These are phyloP conservation scores for Phrynocephalus versicolor DNA, from an alignment of 2,113 vertebrate genomes.

Conservation along the genomic window DNA sequence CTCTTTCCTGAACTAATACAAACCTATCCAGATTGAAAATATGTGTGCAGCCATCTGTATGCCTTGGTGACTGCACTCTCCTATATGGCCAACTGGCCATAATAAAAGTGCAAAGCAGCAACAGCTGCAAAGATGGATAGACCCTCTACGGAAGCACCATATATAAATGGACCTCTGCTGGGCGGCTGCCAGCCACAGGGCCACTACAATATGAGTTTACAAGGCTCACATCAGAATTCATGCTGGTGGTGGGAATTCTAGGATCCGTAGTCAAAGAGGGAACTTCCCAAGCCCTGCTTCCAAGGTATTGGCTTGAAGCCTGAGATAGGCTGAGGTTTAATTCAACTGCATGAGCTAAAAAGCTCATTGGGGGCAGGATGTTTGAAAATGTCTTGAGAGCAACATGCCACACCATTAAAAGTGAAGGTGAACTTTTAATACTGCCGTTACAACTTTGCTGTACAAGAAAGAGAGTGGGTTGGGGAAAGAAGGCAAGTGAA, in stretches of 20 bases:
- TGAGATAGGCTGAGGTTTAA: background rate
- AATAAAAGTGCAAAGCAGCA: background rate
- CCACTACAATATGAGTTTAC: no score
- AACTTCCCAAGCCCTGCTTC: background rate
- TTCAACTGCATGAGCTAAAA: background rate
- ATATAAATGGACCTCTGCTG: background rate
- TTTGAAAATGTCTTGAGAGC: no score
- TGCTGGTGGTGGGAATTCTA: background rate
- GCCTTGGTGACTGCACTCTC: background rate
- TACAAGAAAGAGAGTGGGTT: background rate
- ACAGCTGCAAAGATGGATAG: background rate
- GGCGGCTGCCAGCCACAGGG: background rate
- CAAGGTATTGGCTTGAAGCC: no score
- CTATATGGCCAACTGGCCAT: background rate
- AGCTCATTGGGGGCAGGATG: no score
- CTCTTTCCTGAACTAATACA: no score
- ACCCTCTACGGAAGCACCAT: background rate
- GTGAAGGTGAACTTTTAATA: background rate
- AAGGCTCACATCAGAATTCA: no score
- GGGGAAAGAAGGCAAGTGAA: background rate
- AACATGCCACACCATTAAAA: background rate
- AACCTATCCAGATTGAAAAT: background rate
- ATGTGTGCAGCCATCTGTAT: background rate
- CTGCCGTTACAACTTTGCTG: background rate
- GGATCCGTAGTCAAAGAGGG: background rate